A percentile compares a stretch with the other conserved stretches of the same genome.
phyloP scores from a whole-genome alignment of 1,140 invertebrate species.

The Drosophila tsacasi region DNA sequence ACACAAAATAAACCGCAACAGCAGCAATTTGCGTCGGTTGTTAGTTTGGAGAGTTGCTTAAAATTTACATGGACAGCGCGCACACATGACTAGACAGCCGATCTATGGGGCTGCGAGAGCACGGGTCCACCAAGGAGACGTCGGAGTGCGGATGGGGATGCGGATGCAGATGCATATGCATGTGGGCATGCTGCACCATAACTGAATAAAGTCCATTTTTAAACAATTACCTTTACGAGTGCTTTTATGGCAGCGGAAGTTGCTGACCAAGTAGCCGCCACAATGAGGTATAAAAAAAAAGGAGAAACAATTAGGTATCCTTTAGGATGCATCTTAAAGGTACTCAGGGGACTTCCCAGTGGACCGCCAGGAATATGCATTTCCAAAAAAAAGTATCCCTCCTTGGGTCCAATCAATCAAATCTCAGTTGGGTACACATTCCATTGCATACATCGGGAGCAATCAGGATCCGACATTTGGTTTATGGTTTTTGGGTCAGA shows the following conservation, averaged over 20 bases:
- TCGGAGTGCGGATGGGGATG: slow-evolving; percentile 7
- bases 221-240: slow-evolving; percentile 77
- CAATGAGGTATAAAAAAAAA: slow-evolving; percentile 7
- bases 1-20: slow-evolving; percentile 82
- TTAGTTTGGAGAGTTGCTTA: slow-evolving; percentile 74
- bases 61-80: slow-evolving; percentile 68
- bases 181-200: slow-evolving; percentile 44
- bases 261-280: slow-evolving; percentile 23
- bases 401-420: slow-evolving; percentile 18
- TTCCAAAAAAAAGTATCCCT: background rate
- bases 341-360: background rate
- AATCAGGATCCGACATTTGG: slow-evolving; percentile 12
- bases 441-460: background rate
- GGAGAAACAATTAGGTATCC: background rate
- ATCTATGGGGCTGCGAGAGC: slow-evolving; percentile 37
- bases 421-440: slow-evolving; percentile 12
- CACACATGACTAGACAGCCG: slow-evolving; percentile 68
- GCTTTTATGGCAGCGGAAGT: slow-evolving; percentile 74
- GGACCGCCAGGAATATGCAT: background rate
- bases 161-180: slow-evolving; percentile 14
- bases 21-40: slow-evolving; percentile 80
- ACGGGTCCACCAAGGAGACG: slow-evolving; percentile 1
- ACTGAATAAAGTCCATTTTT: slow-evolving; percentile 80
- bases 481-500: background rate
- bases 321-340: background rate